Evolutionary conservation across 2,888 invertebrate species (phyloP).

Genomic region (Mythimna pallens): DNA sequence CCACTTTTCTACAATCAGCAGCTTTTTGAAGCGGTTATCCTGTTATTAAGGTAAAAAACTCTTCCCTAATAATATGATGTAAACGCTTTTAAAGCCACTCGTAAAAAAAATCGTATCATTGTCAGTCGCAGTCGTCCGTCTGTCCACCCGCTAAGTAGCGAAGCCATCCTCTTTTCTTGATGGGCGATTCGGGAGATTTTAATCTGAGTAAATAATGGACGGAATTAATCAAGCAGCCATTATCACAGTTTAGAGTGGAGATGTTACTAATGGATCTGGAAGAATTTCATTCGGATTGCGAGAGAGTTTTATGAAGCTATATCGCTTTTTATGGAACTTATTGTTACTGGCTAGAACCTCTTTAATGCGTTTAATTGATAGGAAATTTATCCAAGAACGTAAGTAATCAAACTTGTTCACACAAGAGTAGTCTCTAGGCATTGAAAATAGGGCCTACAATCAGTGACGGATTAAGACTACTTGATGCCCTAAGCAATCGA

Average conservation of each 20-base stretch:
- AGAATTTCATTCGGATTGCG: constrained; percentile 31
- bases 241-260: constrained; percentile 60
- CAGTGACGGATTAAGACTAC: too few relatives aligned
- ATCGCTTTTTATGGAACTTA: constrained; percentile 4
- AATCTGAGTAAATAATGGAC: constrained; percentile 72
- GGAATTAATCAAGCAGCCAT: constrained; percentile 69
- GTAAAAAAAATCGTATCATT: neutral
- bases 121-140: neutral
- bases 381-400: too few relatives aligned
- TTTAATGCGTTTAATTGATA: too few relatives aligned
- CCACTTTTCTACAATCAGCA: too few relatives aligned
- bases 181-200: constrained; percentile 64
- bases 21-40: too few relatives aligned
- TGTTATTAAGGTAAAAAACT: too few relatives aligned
- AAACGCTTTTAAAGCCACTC: too few relatives aligned
- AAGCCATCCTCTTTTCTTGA: constrained; percentile 43
- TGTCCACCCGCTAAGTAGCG: constrained; percentile 1
- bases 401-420: too few relatives aligned
- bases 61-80: too few relatives aligned
- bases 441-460: too few relatives aligned
- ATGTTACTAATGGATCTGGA: constrained; percentile 48
- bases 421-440: too few relatives aligned
- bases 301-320: constrained; percentile 19
- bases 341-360: neutral
- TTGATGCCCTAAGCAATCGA: too few relatives aligned